Base-by-base conservation (phyloP, 2,888 invertebrate species). In the Melinaea menophilus region DNA sequence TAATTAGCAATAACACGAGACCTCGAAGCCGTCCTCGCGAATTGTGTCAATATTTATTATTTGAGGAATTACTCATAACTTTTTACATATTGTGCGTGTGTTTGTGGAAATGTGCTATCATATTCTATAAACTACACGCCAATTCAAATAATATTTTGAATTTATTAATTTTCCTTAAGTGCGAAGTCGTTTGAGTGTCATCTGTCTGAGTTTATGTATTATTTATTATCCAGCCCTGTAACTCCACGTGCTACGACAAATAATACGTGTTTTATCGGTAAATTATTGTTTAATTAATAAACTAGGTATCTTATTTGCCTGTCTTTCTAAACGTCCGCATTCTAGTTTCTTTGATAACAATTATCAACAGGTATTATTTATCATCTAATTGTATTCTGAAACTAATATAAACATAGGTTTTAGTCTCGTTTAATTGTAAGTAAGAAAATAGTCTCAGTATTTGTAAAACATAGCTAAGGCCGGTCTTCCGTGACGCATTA, bases 301-400 rank as follows among this genome's bases (percentile, higher is more conserved):
- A 11, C 22, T 45, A 33, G 7, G 37, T 61, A 56, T 61, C 56
- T 61, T 56, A 56, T 56, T 61, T 60, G 33, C 34, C 34, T 55
- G 5, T 37, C 37, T 37, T 37, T 37, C 37, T n/a, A 37, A 9
- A 51, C 56, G 33, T 57, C 31, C 41, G 48, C 61, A 57, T 61
- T 61, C 56, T 35, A 46, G 9, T 46, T n/a, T 46, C 13, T 48
- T 7, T 13, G 5, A 22, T 5, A 22, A 13, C 48, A 48, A 22
- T n/a, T 48, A 22, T 22, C 48, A 7, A n/a, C 46, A 22, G 22
- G 4, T 37, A 37, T 37, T 4, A 37, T 7, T 7, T 41, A 41
- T 41, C 41, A 41, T 41, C 37, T 37, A 37, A 7, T 37, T 2
- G 37, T 37, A 37, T 37, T 37, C 37, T 37, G 5, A 37, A 37